Conservation (phyloP, 2,797 vertebrate species). For the Lateolabrax maculatus region DNA sequence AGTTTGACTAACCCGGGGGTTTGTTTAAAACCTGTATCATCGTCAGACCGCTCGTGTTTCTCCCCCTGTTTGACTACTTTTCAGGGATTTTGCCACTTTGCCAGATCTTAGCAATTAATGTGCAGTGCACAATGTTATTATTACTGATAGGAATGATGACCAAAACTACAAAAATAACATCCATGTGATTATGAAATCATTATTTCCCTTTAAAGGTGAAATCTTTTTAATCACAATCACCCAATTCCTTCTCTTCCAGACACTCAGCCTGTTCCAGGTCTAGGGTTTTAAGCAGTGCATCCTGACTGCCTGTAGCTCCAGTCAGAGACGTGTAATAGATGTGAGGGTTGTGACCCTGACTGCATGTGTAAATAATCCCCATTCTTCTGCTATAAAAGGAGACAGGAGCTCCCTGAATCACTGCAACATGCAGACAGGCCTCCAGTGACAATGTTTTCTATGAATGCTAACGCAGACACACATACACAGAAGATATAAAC, state of each 20-base stretch:
- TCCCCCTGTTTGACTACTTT: background rate
- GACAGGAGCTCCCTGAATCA: slow-evolving; percentile 85
- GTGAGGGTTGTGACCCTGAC: slow-evolving; percentile 77
- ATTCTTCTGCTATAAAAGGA: slow-evolving; percentile 97
- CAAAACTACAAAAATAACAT: background rate
- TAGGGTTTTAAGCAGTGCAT: slow-evolving; percentile 52
- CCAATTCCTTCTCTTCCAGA: slow-evolving; percentile 4
- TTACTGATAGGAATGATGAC: background rate
- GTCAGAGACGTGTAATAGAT: slow-evolving; percentile 73
- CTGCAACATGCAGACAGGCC: slow-evolving; percentile 72
- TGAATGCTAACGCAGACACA: slow-evolving; percentile 42
- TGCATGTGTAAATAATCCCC: slow-evolving; percentile 89
- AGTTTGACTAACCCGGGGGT: background rate
- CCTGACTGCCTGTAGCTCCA: slow-evolving; percentile 60
- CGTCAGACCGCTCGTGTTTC: background rate
- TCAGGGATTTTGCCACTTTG: background rate
- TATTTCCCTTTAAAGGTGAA: slow-evolving; percentile 45
- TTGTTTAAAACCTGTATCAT: background rate
- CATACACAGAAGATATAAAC: slow-evolving; percentile 44
- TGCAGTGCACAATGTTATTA: background rate
- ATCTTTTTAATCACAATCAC: background rate
- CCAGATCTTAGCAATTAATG: background rate
- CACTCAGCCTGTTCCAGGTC: slow-evolving; percentile 38
- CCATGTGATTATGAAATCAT: slow-evolving; percentile 12
- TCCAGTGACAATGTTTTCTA: slow-evolving; percentile 60